Percentiles rank a stretch among this genome's conserved stretches.
Evolutionary conservation across 2,113 vertebrate species (phyloP).

Genomic region (Cynocephalus volans): DNA sequence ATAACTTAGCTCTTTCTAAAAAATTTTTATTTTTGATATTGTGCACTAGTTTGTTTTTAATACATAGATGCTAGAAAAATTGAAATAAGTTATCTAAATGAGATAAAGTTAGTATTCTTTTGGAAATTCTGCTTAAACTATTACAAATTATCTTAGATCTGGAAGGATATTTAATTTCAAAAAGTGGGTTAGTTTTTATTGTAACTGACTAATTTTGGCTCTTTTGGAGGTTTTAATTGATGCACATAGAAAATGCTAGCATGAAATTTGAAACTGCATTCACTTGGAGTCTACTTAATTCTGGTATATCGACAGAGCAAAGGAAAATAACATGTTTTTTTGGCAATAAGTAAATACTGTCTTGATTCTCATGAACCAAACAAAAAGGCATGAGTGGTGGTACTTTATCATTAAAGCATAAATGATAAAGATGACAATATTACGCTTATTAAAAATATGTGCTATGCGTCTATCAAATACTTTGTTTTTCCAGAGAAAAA

Average conservation of each 20-base stretch:
- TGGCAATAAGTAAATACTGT: not conserved
- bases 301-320: not conserved
- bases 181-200: conserved; percentile 30
- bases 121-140: conserved; percentile 5
- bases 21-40: not conserved
- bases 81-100: not conserved
- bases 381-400: not conserved
- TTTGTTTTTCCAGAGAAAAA: not conserved
- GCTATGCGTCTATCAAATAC: not conserved
- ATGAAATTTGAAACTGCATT: conserved; percentile 11
- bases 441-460: not conserved
- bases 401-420: not conserved
- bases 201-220: not conserved
- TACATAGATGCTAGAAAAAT: not conserved
- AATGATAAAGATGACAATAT: not conserved
- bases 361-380: not conserved
- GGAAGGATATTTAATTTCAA: conserved; percentile 57
- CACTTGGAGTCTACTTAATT: not conserved
- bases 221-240: not conserved
- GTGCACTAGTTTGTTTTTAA: not conserved
- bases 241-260: not conserved
- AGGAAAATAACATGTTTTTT: not conserved
- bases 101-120: not conserved
- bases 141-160: conserved; percentile 18
- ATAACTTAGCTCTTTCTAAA: not conserved